phyloP scores from a whole-genome alignment of 2,113 vertebrate species.

The Takifugu flavidus region DNA sequence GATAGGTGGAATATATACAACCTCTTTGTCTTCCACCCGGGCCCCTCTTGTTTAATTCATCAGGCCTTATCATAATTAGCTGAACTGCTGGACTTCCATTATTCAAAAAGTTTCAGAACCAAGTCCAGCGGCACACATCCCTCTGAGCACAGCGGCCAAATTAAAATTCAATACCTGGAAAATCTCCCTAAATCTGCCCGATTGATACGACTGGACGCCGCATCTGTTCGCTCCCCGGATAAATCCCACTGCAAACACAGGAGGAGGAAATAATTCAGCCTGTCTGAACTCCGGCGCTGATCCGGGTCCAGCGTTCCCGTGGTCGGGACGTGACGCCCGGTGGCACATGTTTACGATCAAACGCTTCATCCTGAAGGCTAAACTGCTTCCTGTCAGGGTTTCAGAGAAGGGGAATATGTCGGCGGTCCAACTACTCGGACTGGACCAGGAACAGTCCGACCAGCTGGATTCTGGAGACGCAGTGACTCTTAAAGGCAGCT shows the following conservation, averaged over 20 bases:
- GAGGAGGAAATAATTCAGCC: slow-evolving; percentile 41
- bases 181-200: slow-evolving; percentile 37
- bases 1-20: slow-evolving; percentile 56
- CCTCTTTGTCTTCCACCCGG: slow-evolving; percentile 47
- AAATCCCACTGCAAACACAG: slow-evolving; percentile 56
- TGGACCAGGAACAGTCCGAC: neutral
- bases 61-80: slow-evolving; percentile 48
- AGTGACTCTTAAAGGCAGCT: too few relatives aligned
- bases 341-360: slow-evolving; percentile 9
- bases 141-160: slow-evolving; percentile 45
- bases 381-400: slow-evolving; percentile 7
- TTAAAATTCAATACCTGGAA: slow-evolving; percentile 63
- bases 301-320: slow-evolving; percentile 36
- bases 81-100: slow-evolving; percentile 47
- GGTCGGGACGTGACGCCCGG: slow-evolving; percentile 25
- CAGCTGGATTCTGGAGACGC: too few relatives aligned
- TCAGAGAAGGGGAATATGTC: slow-evolving; percentile 4
- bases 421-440: slow-evolving; percentile 2
- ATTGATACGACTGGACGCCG: slow-evolving; percentile 15
- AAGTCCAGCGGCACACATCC: slow-evolving; percentile 37
- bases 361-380: neutral
- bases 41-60: slow-evolving; percentile 48
- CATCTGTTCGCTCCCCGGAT: slow-evolving; percentile 47
- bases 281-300: slow-evolving; percentile 39
- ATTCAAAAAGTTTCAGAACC: slow-evolving; percentile 46